These are phyloP conservation scores for Gymnoscopelus braueri DNA, from an alignment of 2,797 vertebrate genomes.

Conservation along the genomic window DNA sequence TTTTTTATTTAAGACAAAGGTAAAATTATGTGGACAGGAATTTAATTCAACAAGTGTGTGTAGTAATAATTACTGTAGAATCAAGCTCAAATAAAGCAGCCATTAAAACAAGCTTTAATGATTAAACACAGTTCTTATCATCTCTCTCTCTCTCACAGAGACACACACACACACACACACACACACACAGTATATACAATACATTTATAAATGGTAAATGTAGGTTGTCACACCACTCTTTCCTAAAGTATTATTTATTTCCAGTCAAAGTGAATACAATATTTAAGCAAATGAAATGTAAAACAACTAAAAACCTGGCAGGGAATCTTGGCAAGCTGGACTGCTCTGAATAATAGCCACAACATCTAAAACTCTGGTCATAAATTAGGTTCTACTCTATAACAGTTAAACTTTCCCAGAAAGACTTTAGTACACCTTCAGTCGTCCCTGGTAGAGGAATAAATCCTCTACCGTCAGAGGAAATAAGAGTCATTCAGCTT, in stretches of 20 bases:
- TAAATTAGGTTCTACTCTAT: too few species aligned
- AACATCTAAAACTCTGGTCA: too few species aligned
- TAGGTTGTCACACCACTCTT: conserved; percentile 45
- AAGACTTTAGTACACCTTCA: too few species aligned
- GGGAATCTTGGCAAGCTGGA: conserved; percentile 7
- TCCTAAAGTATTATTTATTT: conserved; percentile 62
- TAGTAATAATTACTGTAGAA: conserved; percentile 50
- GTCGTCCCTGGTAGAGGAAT: too few species aligned
- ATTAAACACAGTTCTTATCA: conserved; percentile 58
- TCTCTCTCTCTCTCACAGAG: background rate
- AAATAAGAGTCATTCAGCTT: too few species aligned
- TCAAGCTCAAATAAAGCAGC: conserved; percentile 37
- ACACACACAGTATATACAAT: conserved; percentile 24
- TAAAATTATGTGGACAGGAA: conserved; percentile 38
- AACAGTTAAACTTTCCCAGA: too few species aligned
- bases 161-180: too few species aligned
- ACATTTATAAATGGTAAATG: conserved; percentile 49
- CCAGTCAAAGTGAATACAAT: conserved; percentile 22
- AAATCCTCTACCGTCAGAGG: too few species aligned
- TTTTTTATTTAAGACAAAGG: background rate
- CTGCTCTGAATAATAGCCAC: too few species aligned
- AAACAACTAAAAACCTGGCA: conserved; percentile 32
- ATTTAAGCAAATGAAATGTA: conserved; percentile 28
- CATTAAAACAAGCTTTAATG: conserved; percentile 65
- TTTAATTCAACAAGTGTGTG: conserved; percentile 57